A percentile compares a stretch with the other conserved stretches of the same genome.
Conservation (phyloP, 2,888 invertebrate genomes). For the Torymus auratus region DNA sequence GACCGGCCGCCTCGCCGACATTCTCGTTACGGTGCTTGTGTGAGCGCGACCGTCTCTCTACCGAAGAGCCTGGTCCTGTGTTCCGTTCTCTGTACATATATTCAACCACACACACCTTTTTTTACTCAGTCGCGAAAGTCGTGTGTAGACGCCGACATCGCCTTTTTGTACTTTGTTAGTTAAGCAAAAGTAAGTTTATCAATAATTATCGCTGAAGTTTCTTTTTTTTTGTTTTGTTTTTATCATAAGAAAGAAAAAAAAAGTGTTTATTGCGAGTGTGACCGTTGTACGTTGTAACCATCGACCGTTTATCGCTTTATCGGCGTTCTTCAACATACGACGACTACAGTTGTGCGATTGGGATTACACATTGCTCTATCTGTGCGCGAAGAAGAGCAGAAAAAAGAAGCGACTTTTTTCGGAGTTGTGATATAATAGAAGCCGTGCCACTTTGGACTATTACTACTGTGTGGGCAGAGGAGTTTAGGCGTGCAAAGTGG, state of each 20-base stretch:
- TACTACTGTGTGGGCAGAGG: not conserved
- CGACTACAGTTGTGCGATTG: no score
- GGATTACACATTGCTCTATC: no score
- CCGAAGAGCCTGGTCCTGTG: not conserved
- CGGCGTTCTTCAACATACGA: no score
- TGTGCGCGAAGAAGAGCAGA: not conserved
- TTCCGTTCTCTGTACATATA: slow-evolving; percentile 68
- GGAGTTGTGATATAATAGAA: not conserved
- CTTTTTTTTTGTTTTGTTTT: no score
- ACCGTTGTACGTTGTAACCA: slow-evolving; percentile 12
- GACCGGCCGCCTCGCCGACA: slow-evolving; percentile 70
- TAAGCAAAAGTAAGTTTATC: slow-evolving; percentile 66
- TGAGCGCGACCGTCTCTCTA: slow-evolving; percentile 60
- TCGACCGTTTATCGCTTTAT: no score
- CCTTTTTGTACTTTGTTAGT: slow-evolving; percentile 63
- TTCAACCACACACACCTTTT: not conserved
- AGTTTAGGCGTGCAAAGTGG: slow-evolving; percentile 34
- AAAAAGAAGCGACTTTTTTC: not conserved
- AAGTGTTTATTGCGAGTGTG: slow-evolving; percentile 12
- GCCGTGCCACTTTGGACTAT: no score
- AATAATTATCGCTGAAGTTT: no score
- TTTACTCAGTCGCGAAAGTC: slow-evolving; percentile 1
- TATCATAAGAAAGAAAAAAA: no score
- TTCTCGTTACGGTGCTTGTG: slow-evolving; percentile 72
- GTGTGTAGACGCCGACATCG: slow-evolving; percentile 46